A percentile compares a stretch with the other conserved stretches of the same genome.
Evolutionary conservation across 2,113 vertebrate species (phyloP).

Genomic region (Paradoxurus hermaphroditus): DNA sequence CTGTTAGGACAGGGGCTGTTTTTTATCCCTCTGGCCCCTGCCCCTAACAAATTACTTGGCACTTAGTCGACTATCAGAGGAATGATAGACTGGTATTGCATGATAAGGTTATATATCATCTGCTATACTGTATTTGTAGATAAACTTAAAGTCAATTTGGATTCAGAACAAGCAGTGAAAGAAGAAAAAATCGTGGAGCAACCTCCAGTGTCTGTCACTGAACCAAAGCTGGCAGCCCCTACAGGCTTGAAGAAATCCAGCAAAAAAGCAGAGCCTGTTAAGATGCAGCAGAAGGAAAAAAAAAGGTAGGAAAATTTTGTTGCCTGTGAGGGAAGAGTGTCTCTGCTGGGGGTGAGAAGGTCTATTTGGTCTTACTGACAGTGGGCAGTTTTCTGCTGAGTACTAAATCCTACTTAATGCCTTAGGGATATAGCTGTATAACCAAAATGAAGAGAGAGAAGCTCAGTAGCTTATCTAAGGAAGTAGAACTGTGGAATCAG

Average conservation of each 20-base stretch:
- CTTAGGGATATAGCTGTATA: neutral
- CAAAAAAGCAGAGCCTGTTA: conserved; percentile 77
- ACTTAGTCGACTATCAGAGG: conserved; percentile 16
- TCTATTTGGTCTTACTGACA: conserved; percentile 44
- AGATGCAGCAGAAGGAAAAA: conserved; percentile 78
- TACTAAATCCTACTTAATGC: conserved; percentile 21
- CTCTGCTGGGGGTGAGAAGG: conserved; percentile 48
- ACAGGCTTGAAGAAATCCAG: conserved; percentile 73
- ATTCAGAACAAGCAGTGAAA: conserved; percentile 80
- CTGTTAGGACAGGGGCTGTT: conserved; percentile 16
- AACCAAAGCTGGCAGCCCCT: conserved; percentile 74
- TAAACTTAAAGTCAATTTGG: conserved; percentile 82
- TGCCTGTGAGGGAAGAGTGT: neutral
- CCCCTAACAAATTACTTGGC: conserved; percentile 34
- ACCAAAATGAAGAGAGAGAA: neutral
- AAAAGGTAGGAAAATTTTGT: conserved; percentile 80
- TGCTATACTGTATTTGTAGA: conserved; percentile 74
- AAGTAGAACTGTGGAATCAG: neutral
- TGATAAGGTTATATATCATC: conserved; percentile 7
- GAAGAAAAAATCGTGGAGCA: conserved; percentile 77
- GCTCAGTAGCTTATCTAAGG: neutral
- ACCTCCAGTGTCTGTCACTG: conserved; percentile 62
- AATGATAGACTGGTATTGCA: conserved; percentile 58
- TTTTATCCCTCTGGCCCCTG: conserved; percentile 13
- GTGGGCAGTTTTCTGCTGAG: conserved; percentile 19